Percentiles rank a stretch among this genome's conserved stretches.
These are phyloP conservation scores for Cremastinae sp. DNA, from an alignment of 2,888 invertebrate genomes.

Conservation along the genomic window DNA sequence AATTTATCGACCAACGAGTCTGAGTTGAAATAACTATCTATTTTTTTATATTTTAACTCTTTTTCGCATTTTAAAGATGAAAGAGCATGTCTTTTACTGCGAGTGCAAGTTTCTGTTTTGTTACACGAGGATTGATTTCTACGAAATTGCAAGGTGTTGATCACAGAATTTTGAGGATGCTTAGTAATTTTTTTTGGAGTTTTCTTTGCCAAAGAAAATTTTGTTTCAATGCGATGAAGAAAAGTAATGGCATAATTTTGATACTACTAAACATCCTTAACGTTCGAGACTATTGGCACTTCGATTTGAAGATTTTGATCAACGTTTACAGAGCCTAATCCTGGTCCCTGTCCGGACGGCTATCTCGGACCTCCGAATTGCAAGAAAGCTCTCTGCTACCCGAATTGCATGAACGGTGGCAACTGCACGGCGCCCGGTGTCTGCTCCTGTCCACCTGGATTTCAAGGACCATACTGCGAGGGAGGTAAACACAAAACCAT, in stretches of 20 bases:
- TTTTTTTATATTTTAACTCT: constrained; percentile 3
- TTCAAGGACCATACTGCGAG: constrained; percentile 94
- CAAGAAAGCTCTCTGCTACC: constrained; percentile 93
- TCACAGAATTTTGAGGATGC: constrained; percentile 32
- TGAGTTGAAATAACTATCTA: neutral
- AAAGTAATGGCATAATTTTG: neutral
- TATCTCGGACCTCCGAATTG: constrained; percentile 93
- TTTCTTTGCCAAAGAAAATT: neutral
- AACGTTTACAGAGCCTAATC: constrained; percentile 87
- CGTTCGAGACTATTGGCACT: constrained; percentile 17
- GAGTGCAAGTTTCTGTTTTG: constrained; percentile 37
- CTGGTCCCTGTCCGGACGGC: constrained; percentile 94
- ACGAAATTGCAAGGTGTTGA: constrained; percentile 56
- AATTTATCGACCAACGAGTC: neutral
- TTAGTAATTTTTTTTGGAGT: constrained; percentile 2
- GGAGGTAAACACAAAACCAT: constrained; percentile 84
- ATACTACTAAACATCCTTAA: constrained; percentile 13
- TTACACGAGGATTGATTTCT: constrained; percentile 52
- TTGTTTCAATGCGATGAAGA: neutral
- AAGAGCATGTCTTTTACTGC: constrained; percentile 43
- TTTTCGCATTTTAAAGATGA: constrained; percentile 11
- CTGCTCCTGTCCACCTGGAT: constrained; percentile 93
- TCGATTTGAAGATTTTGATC: constrained; percentile 15
- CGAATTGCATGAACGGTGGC: constrained; percentile 95
- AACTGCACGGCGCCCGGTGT: constrained; percentile 94